A percentile compares a stretch with the other conserved stretches of the same genome.
These are phyloP conservation scores for Mustela nigripes DNA, from an alignment of 2,113 vertebrate species.

Conservation along the genomic window DNA sequence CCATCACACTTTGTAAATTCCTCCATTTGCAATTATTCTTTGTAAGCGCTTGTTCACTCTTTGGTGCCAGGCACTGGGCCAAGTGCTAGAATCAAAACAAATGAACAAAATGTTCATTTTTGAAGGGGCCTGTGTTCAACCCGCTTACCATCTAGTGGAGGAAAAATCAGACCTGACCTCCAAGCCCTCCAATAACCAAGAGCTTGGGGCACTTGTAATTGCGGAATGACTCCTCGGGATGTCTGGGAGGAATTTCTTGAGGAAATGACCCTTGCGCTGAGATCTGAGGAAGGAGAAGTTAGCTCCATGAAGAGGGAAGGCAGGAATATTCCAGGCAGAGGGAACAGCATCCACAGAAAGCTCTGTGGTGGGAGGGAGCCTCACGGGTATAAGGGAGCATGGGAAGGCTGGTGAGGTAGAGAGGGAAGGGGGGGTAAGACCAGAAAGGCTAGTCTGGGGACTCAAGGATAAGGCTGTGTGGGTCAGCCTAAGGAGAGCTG, in stretches of 20 bases:
- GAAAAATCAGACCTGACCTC: not conserved
- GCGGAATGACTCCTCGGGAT: not conserved
- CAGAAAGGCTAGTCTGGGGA: not conserved
- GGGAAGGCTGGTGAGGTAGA: accelerated
- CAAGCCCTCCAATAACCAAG: not conserved
- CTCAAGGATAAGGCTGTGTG: not conserved
- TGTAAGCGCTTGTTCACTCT: not conserved
- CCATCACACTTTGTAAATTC: not conserved
- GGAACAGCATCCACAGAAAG: not conserved
- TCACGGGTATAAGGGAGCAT: not conserved
- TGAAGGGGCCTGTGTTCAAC: not conserved
- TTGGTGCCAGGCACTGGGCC: not conserved
- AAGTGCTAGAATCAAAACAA: not conserved
- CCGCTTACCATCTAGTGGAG: accelerated
- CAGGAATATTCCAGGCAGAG: not conserved
- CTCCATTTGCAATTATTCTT: not conserved
- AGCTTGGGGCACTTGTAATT: not conserved
- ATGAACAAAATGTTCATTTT: too few relatives aligned
- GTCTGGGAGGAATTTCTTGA: not conserved
- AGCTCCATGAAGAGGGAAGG: not conserved
- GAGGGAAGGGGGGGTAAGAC: too few relatives aligned
- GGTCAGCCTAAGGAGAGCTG: not conserved
- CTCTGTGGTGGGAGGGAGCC: not conserved
- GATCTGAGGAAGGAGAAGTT: not conserved
- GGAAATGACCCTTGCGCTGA: not conserved